Conservation (phyloP, 2,888 invertebrate species). For the Ctenicera cuprea region DNA sequence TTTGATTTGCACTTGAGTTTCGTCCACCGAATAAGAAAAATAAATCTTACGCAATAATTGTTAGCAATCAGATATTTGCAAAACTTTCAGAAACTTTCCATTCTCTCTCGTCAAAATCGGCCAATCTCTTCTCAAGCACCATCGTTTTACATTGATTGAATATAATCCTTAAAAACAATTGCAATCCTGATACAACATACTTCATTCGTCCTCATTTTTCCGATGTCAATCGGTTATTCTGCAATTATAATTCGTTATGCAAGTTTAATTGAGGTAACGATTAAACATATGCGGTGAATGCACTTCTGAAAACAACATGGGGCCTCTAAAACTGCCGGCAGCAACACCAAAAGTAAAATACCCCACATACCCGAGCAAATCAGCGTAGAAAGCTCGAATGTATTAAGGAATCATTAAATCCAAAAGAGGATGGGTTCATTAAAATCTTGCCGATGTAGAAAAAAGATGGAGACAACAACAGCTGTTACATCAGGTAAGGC, state of each 20-base stretch:
- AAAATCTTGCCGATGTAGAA: constrained; percentile 7
- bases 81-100: too few relatives aligned
- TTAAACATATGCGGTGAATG: background rate
- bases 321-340: background rate
- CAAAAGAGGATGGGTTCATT: constrained; percentile 7
- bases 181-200: too few relatives aligned
- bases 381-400: constrained; percentile 24
- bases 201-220: background rate
- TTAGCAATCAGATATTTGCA: too few relatives aligned
- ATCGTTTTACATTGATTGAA: too few relatives aligned
- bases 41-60: too few relatives aligned
- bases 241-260: constrained; percentile 4
- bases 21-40: too few relatives aligned
- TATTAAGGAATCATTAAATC: constrained; percentile 25
- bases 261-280: background rate
- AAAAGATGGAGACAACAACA: constrained; percentile 13
- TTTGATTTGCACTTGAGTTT: too few relatives aligned
- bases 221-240: background rate
- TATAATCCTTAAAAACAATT: too few relatives aligned
- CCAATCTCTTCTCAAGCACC: too few relatives aligned
- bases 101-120: too few relatives aligned
- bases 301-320: background rate
- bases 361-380: constrained; percentile 4
- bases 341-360: background rate
- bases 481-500: constrained; percentile 26